phyloP scores from a whole-genome alignment of 2,797 vertebrate genomes.

The Botia kubotai region DNA sequence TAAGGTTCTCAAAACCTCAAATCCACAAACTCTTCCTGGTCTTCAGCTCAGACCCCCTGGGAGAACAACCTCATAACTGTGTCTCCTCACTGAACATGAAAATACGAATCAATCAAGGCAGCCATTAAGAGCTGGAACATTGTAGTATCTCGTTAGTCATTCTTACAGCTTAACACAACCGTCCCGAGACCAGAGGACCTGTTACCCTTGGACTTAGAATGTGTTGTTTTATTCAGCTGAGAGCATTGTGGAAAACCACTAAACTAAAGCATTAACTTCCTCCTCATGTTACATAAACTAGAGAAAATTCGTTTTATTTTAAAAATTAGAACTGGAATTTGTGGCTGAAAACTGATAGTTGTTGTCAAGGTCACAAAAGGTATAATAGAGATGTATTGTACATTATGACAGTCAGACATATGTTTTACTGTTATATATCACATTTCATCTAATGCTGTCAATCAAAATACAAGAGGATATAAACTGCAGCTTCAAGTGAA shows the following conservation, averaged over 20 bases:
- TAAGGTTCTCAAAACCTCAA: constrained; percentile 74
- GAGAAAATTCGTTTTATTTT: constrained; percentile 19
- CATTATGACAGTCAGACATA: neutral
- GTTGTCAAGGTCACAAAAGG: constrained; percentile 11
- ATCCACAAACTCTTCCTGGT: constrained; percentile 73
- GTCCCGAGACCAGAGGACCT: constrained; percentile 56
- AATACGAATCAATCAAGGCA: constrained; percentile 72
- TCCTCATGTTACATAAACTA: constrained; percentile 43
- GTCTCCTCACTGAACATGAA: constrained; percentile 65
- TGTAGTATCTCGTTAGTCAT: constrained; percentile 51
- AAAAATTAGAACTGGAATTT: constrained; percentile 28
- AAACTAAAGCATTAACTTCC: constrained; percentile 51
- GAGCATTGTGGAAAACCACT: constrained; percentile 43
- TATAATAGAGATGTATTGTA: neutral
- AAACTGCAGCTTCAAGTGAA: neutral
- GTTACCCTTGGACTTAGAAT: constrained; percentile 37
- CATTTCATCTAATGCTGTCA: neutral
- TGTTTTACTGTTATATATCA: constrained; percentile 4
- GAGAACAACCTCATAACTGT: constrained; percentile 67
- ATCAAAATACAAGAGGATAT: neutral
- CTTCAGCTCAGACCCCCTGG: constrained; percentile 63
- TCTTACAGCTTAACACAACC: constrained; percentile 62
- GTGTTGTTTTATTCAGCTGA: constrained; percentile 33
- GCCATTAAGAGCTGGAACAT: constrained; percentile 65
- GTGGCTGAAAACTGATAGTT: neutral